These are phyloP conservation scores for Megaceryle alcyon DNA, from an alignment of 2,797 vertebrate species.

Conservation along the genomic window DNA sequence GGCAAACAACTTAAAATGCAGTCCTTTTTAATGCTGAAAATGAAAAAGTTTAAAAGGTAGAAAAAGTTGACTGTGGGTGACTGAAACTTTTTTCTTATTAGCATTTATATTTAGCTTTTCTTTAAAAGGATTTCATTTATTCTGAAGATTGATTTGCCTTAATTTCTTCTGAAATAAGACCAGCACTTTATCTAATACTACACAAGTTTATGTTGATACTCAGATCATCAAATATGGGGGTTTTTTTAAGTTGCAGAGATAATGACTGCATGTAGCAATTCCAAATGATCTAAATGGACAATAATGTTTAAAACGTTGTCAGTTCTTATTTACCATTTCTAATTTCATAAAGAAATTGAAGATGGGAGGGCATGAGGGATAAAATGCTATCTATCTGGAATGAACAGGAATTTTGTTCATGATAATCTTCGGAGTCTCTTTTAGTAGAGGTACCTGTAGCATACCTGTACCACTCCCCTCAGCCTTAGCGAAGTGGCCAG, in stretches of 20 bases:
- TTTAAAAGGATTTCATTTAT: neutral
- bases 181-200: neutral
- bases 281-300: neutral
- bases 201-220: neutral
- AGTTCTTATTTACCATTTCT: neutral
- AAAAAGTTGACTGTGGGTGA: neutral
- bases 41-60: neutral
- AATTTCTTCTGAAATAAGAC: neutral
- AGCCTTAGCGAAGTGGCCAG: too few relatives aligned
- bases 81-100: neutral
- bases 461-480: accelerated
- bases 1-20: neutral
- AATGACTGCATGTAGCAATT: neutral
- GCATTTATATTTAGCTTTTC: neutral
- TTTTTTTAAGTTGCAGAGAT: neutral
- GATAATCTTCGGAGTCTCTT: neutral
- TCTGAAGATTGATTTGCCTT: neutral
- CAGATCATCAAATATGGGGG: neutral
- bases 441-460: neutral
- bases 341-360: neutral
- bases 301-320: neutral
- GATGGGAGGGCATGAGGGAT: neutral
- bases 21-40: neutral
- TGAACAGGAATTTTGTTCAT: neutral
- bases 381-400: neutral